phyloP scores from a whole-genome alignment of 2,888 invertebrate genomes.

The Chymomyza fuscimana region DNA sequence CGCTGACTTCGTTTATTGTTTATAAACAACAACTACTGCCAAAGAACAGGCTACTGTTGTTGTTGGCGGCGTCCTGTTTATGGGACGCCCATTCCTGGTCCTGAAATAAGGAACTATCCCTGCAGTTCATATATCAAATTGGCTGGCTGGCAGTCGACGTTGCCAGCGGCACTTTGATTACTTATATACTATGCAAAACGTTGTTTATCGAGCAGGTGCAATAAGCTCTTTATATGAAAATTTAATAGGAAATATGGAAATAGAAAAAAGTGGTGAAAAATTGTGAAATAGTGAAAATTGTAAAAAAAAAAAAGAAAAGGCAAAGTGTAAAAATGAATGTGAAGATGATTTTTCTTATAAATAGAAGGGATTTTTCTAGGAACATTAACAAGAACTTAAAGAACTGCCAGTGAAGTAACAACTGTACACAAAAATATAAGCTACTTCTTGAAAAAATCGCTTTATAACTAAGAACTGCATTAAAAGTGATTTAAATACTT shows the following conservation, averaged over 20 bases:
- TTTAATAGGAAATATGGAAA: neutral
- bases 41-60: neutral
- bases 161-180: slow-evolving; percentile 8
- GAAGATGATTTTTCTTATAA: no score
- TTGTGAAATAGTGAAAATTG: no score
- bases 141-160: neutral
- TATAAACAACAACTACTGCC: slow-evolving; percentile 64
- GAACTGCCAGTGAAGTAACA: no score
- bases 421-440: no score
- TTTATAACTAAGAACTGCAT: no score
- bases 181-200: neutral
- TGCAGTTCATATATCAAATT: neutral
- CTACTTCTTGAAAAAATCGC: no score
- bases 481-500: no score
- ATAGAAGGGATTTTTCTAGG: no score
- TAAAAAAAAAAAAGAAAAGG: no score
- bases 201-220: neutral
- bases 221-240: neutral
- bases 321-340: neutral
- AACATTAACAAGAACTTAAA: no score
- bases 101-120: neutral
- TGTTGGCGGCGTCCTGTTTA: neutral
- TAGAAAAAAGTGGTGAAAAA: neutral
- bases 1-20: slow-evolving; percentile 67
- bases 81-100: neutral